phyloP scores from a whole-genome alignment of 2,797 vertebrate species.

The Alexandromys oeconomus region DNA sequence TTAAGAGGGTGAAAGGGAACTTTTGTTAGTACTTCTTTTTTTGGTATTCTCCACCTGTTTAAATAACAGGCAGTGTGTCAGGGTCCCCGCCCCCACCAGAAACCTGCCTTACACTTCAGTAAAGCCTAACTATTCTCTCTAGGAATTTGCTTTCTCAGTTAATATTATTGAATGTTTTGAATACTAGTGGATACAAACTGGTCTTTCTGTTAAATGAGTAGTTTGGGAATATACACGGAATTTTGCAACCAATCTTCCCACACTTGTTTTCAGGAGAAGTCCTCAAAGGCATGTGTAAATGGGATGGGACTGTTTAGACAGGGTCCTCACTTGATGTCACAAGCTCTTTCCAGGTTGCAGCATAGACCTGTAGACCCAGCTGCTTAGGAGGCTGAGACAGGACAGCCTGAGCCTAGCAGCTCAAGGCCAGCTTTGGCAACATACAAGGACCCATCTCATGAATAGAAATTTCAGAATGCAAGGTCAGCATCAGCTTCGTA shows the following conservation, averaged over 20 bases:
- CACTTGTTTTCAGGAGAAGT: neutral
- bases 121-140: neutral
- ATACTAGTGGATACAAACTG: slow-evolving; percentile 46
- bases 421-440: neutral
- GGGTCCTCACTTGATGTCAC: neutral
- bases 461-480: neutral
- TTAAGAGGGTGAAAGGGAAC: neutral
- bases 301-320: neutral
- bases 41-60: slow-evolving; percentile 21
- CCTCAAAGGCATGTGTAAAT: neutral
- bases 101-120: slow-evolving; percentile 32
- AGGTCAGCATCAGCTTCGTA: neutral
- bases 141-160: slow-evolving; percentile 26
- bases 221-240: slow-evolving; percentile 22
- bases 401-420: neutral
- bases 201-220: slow-evolving; percentile 47
- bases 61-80: neutral
- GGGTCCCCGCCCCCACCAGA: neutral
- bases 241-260: neutral
- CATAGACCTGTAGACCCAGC: neutral
- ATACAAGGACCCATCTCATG: neutral
- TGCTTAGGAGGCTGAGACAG: neutral
- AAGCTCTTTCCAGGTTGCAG: neutral
- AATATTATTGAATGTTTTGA: slow-evolving; percentile 52
- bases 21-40: slow-evolving; percentile 18